Base-by-base conservation (phyloP, 2,888 invertebrate genomes). In the Lasioglossum malachurum region DNA sequence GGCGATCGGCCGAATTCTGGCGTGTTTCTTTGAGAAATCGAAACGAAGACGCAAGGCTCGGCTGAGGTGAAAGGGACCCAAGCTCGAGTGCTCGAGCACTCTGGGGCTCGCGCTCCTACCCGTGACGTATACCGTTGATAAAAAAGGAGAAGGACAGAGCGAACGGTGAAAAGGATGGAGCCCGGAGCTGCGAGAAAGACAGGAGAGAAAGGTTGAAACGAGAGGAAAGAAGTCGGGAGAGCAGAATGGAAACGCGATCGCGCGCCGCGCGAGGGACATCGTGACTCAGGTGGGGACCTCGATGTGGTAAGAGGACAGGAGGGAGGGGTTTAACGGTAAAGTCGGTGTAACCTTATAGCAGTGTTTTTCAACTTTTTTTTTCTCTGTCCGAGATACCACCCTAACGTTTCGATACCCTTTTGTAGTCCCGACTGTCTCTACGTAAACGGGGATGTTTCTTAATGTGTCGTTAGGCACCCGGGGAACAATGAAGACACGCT, bases 281-380 rank as follows among this genome's bases (percentile, higher is more conserved):
- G 83, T 77, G 84, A 84, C 71, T 76, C 74, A 80, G 82, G 86
- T 83, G 88, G 80, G 82, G 88, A 80, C 75, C 19, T 12, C 27
- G 84, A 84, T 84, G 86, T 88, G 86, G 86, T 84, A 88, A 87
- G 84, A 86, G 84, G 77, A 76, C 46, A 82, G 85, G 88, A 86
- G 75, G 89, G 86, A 91, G 92, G 91, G 91, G 91, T 87, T 93
- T 94, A 94, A 94, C 94, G 94, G 94, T 94, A 94, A 93, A 94
- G 90, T 87, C 89, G 89, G 90, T 92, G 92, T 93, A 94, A 93
- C 92, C 93, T 94, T 94, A 94, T 92, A 93, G 92, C 81, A 76
- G 79, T 72, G 83, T 87, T 87, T 87, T 87, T 83, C 80, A 75
- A 81, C 83, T 64, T 77, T 83, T 81, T 86, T 80, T 83, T 49